These are phyloP conservation scores for Neoascia interrupta DNA, from an alignment of 2,888 invertebrate species.

Conservation along the genomic window DNA sequence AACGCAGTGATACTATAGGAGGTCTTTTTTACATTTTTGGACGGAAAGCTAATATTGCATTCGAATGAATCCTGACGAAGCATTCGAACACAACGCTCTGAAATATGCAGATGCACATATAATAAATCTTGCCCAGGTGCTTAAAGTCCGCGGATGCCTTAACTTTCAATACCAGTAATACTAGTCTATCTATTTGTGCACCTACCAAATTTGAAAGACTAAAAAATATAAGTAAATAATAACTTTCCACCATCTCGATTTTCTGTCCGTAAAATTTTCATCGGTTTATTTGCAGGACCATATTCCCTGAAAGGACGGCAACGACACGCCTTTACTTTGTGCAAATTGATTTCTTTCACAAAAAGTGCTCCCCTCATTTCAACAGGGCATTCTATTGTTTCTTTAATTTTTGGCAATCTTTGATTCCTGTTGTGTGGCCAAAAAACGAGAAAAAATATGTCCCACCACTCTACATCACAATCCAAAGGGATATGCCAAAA, in stretches of 20 bases:
- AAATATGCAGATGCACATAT: too few relatives aligned
- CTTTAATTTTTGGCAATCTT: slow-evolving; percentile 57
- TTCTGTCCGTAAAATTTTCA: not conserved
- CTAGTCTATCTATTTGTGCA: too few relatives aligned
- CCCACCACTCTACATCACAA: not conserved
- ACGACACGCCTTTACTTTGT: slow-evolving; percentile 12
- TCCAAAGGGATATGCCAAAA: slow-evolving; percentile 42
- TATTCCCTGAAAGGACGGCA: slow-evolving; percentile 10
- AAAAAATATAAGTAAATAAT: too few relatives aligned
- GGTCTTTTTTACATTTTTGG: too few relatives aligned
- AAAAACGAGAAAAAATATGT: not conserved
- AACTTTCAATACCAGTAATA: too few relatives aligned
- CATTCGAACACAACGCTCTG: too few relatives aligned
- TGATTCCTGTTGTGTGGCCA: slow-evolving; percentile 30
- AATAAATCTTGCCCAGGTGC: too few relatives aligned
- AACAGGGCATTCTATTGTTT: slow-evolving; percentile 24
- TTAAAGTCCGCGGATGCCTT: not conserved
- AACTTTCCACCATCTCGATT: not conserved
- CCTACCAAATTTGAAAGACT: too few relatives aligned
- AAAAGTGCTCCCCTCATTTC: not conserved
- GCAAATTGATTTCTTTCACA: slow-evolving; percentile 35
- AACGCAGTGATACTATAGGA: too few relatives aligned
- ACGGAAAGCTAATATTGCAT: too few relatives aligned
- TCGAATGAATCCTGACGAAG: too few relatives aligned
- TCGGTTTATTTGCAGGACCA: too few relatives aligned